A percentile compares a stretch with the other conserved stretches of the same genome.
phyloP scores from a whole-genome alignment of 2,113 vertebrate genomes.

The Sminthopsis crassicaudata region DNA sequence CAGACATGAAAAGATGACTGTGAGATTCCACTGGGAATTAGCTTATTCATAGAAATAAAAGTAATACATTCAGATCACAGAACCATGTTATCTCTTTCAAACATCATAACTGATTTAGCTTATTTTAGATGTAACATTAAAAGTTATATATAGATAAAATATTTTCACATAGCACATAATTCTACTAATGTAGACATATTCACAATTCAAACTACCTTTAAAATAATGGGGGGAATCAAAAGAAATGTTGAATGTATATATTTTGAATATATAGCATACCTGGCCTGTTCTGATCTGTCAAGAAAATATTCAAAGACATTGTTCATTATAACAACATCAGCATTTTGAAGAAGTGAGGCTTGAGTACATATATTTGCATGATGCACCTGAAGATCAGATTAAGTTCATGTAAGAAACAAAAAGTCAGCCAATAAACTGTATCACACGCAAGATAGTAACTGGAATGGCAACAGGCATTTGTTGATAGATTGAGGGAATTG shows the following conservation, averaged over 20 bases:
- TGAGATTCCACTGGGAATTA: not conserved
- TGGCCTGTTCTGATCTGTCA: constrained; percentile 89
- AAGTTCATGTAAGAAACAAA: constrained; percentile 63
- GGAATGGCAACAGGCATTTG: not conserved
- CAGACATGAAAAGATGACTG: constrained; percentile 5
- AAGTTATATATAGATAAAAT: constrained; percentile 13
- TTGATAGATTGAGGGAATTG: not conserved
- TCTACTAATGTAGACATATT: constrained; percentile 46
- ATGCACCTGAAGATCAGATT: constrained; percentile 87
- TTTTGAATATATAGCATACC: constrained; percentile 84
- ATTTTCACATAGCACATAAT: constrained; percentile 33
- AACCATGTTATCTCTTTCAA: constrained; percentile 28
- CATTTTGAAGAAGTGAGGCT: constrained; percentile 87
- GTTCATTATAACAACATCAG: constrained; percentile 95
- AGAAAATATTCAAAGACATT: constrained; percentile 98
- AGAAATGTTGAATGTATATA: constrained; percentile 26
- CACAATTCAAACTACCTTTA: constrained; percentile 52
- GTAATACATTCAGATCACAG: not conserved
- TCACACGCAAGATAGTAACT: not conserved
- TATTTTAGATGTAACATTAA: constrained; percentile 41
- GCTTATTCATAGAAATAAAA: constrained; percentile 26
- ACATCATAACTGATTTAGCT: not conserved
- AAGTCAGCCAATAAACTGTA: not conserved
- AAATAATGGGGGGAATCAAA: constrained; percentile 66
- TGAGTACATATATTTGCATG: constrained; percentile 92